Conservation (phyloP, 2,888 invertebrate species). For the Tiliacea citrago region DNA sequence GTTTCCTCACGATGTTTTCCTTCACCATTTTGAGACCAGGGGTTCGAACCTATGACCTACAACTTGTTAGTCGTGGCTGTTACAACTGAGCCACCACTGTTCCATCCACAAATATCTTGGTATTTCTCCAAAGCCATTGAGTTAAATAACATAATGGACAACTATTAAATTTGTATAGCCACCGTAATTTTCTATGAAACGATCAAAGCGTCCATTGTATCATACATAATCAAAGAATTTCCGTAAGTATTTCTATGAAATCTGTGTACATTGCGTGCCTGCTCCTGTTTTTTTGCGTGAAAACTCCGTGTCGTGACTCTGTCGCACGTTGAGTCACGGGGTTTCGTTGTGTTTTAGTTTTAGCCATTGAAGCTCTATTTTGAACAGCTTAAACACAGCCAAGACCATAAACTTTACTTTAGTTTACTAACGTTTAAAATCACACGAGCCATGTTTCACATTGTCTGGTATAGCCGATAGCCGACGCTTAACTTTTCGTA, state of each 20-base stretch:
- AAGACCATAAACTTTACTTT: no score
- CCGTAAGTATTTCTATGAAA: conserved; percentile 40
- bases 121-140: background rate
- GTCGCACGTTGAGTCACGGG: conserved; percentile 25
- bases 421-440: background rate
- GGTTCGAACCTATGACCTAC: no score
- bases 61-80: no score
- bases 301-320: conserved; percentile 20
- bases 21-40: no score
- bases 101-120: background rate
- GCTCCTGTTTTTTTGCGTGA: conserved; percentile 22
- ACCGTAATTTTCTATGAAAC: conserved; percentile 31
- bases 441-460: no score
- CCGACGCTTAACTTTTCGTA: background rate
- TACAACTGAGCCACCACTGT: no score
- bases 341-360: background rate
- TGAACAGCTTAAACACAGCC: no score
- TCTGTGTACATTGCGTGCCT: conserved; percentile 25
- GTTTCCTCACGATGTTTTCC: no score
- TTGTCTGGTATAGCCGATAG: background rate
- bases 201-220: conserved; percentile 28
- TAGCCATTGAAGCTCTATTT: no score
- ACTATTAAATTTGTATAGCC: background rate
- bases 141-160: background rate
- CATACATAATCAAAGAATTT: conserved; percentile 1